Conservation (phyloP, 2,113 vertebrate species). For the Perca schrenkii region DNA sequence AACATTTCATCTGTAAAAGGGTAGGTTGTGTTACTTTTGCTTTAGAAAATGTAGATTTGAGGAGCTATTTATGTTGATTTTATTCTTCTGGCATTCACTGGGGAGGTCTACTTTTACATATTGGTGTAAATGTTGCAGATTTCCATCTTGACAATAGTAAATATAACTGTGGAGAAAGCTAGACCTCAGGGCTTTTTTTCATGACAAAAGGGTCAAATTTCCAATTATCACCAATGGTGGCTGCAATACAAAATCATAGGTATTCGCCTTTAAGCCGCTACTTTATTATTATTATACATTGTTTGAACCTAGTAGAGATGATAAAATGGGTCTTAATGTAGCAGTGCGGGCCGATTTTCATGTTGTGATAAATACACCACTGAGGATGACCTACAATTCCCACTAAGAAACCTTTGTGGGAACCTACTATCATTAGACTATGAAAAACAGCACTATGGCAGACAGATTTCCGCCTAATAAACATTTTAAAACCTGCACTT, state of each 20-base stretch:
- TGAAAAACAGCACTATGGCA: not conserved
- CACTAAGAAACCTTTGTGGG: conserved; percentile 1
- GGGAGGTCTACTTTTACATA: not conserved
- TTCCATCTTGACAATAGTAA: not conserved
- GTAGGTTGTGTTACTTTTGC: too few species aligned
- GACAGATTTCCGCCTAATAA: not conserved
- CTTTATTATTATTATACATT: too few species aligned
- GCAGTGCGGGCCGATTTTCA: conserved; percentile 15
- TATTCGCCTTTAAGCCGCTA: not conserved
- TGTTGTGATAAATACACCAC: conserved; percentile 12
- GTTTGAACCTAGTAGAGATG: not conserved
- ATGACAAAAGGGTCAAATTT: not conserved
- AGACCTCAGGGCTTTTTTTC: not conserved
- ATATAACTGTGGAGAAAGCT: not conserved
- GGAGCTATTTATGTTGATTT: not conserved
- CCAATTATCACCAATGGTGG: not conserved
- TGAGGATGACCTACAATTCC: conserved; percentile 47
- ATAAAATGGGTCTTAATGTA: not conserved
- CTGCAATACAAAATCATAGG: not conserved
- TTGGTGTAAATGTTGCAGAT: not conserved
- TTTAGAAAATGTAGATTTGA: not conserved
- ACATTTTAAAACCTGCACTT: not conserved
- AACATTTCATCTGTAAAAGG: not conserved
- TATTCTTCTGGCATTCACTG: not conserved
- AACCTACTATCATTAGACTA: conserved; percentile 9